phyloP scores from a whole-genome alignment of 2,113 vertebrate species.

The Paraplagusia blochii region DNA sequence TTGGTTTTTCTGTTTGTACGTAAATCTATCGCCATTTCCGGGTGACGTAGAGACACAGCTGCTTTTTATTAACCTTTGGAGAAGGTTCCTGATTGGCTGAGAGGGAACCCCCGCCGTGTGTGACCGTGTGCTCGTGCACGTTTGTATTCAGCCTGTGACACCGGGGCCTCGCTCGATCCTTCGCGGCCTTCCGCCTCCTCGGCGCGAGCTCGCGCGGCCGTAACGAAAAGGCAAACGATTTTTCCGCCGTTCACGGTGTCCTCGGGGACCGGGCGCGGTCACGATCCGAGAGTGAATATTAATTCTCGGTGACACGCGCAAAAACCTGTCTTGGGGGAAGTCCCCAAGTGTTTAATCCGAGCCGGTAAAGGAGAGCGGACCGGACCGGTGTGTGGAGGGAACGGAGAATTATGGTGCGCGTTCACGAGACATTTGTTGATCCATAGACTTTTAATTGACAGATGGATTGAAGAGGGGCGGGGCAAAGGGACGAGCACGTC shows the following conservation, averaged over 20 bases:
- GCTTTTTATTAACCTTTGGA: not conserved
- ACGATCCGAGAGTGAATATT: not conserved
- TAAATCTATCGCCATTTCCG: slow-evolving; percentile 5
- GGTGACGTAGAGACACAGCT: not conserved
- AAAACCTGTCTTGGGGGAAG: not conserved
- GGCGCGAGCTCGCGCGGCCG: not conserved
- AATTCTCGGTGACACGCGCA: slow-evolving; percentile 25
- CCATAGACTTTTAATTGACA: not conserved
- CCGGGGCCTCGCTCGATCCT: not conserved
- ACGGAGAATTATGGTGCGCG: slow-evolving; percentile 6
- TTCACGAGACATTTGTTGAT: not conserved
- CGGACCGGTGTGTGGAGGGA: not conserved
- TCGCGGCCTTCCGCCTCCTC: slow-evolving; percentile 17
- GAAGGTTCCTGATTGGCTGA: not conserved
- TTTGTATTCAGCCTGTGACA: not conserved
- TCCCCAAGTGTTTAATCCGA: not conserved
- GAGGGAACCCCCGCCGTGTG: not conserved
- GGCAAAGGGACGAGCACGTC: not conserved
- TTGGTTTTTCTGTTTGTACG: not conserved
- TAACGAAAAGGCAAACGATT: slow-evolving; percentile 51
- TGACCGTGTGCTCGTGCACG: not conserved
- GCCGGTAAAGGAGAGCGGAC: not conserved
- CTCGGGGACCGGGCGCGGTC: fast-evolving
- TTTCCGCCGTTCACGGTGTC: not conserved
- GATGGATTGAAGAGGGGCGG: fast-evolving